A percentile compares a stretch with the other conserved stretches of the same genome.
Conservation (phyloP, 2,888 invertebrate genomes). For the Cyclophora punctaria region DNA sequence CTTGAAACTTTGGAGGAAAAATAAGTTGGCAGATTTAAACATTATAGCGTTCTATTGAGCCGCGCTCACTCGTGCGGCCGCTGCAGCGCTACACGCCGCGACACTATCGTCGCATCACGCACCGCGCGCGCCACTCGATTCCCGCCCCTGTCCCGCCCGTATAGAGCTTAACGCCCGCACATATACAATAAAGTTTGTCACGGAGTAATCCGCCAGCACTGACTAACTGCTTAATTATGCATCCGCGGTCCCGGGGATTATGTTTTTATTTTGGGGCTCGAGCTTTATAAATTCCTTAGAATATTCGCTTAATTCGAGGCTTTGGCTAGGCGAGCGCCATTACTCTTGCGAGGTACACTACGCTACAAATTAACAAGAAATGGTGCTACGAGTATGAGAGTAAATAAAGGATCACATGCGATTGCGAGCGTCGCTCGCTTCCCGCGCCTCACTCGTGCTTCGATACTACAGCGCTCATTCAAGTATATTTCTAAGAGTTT, state of each 20-base stretch:
- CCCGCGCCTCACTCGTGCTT: no score
- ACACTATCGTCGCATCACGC: conserved; percentile 11
- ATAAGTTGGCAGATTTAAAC: conserved; percentile 14
- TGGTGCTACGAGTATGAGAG: no score
- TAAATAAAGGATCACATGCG: no score
- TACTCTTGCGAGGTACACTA: conserved; percentile 8
- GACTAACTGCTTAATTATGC: conserved; percentile 62
- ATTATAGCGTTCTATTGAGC: neutral
- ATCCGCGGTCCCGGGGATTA: conserved; percentile 41
- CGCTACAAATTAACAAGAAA: conserved; percentile 5
- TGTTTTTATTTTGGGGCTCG: conserved; percentile 54
- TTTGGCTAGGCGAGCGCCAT: conserved; percentile 28
- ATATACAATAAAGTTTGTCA: conserved; percentile 10
- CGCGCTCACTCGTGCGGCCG: no score
- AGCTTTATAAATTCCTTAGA: conserved; percentile 53
- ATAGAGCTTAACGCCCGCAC: conserved; percentile 4
- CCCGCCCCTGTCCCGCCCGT: neutral
- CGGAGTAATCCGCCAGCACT: conserved; percentile 40
- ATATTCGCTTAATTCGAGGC: conserved; percentile 42
- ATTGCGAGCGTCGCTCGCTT: no score
- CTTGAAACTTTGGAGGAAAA: conserved; percentile 14
- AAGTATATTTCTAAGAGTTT: no score
- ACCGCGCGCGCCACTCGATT: neutral
- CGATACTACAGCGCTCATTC: no score
- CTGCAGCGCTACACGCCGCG: conserved; percentile 9